Conservation (phyloP, 1,140 invertebrate genomes). For the Apis laboriosa region DNA sequence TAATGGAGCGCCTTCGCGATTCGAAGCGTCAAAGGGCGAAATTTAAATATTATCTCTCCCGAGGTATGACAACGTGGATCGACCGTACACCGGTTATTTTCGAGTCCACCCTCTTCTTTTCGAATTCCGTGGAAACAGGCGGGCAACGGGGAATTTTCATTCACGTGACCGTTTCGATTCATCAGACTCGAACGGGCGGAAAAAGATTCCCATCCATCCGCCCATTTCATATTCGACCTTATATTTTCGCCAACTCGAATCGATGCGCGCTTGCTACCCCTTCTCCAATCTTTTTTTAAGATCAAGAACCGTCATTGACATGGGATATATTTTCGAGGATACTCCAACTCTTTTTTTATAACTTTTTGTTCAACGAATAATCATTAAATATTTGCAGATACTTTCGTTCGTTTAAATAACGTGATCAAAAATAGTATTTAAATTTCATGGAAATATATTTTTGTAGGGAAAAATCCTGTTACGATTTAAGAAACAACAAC, state of each 20-base stretch:
- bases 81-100: background rate
- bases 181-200: constrained; percentile 5
- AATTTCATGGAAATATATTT: no score
- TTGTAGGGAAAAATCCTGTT: no score
- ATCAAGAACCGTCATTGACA: background rate
- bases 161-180: constrained; percentile 28
- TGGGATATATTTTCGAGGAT: background rate
- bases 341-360: background rate
- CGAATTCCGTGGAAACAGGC: background rate
- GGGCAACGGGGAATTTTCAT: constrained; percentile 36
- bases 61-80: background rate
- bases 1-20: constrained; percentile 12
- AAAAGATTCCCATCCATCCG: background rate
- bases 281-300: background rate
- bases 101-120: constrained; percentile 27
- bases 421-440: no score
- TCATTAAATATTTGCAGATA: no score
- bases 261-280: background rate
- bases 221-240: background rate
- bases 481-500: no score
- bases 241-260: background rate
- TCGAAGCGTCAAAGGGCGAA: background rate
- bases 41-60: constrained; percentile 24
- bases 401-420: no score
- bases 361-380: no score